These are phyloP conservation scores for Fabriciana adippe DNA, from an alignment of 2,888 invertebrate species.

Conservation along the genomic window DNA sequence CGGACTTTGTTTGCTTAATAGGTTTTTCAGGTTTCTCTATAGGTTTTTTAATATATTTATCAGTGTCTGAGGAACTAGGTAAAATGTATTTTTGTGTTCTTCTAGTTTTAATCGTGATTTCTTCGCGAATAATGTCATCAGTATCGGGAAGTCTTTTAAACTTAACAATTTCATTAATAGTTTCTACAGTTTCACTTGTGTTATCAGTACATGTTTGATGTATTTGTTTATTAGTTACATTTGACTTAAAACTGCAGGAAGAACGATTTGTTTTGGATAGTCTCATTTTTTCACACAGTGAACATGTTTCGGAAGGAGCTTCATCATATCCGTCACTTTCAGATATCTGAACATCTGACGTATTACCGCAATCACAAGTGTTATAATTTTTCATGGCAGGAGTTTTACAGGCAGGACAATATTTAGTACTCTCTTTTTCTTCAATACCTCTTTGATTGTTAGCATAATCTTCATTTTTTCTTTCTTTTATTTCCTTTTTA, in stretches of 20 bases:
- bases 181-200: constrained; percentile 47
- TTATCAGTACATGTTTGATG: constrained; percentile 16
- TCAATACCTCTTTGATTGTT: constrained; percentile 14
- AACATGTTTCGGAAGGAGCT: constrained; percentile 3
- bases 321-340: not conserved
- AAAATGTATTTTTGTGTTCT: constrained; percentile 49
- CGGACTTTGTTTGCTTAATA: constrained; percentile 18
- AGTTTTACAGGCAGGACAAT: constrained; percentile 4
- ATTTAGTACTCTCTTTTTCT: not conserved
- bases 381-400: not conserved
- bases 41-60: constrained; percentile 1
- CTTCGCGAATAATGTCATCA: constrained; percentile 52
- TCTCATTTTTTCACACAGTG: constrained; percentile 6
- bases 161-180: constrained; percentile 53
- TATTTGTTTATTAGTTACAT: constrained; percentile 23
- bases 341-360: not conserved
- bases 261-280: not conserved
- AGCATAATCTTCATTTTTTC: not conserved
- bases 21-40: not conserved
- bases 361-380: not conserved
- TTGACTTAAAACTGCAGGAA: constrained; percentile 22
- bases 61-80: constrained; percentile 5
- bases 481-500: not conserved
- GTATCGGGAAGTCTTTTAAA: constrained; percentile 47
- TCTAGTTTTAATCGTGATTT: constrained; percentile 53